Base-by-base conservation (phyloP, 2,888 invertebrate species). In the Morpho achilles region DNA sequence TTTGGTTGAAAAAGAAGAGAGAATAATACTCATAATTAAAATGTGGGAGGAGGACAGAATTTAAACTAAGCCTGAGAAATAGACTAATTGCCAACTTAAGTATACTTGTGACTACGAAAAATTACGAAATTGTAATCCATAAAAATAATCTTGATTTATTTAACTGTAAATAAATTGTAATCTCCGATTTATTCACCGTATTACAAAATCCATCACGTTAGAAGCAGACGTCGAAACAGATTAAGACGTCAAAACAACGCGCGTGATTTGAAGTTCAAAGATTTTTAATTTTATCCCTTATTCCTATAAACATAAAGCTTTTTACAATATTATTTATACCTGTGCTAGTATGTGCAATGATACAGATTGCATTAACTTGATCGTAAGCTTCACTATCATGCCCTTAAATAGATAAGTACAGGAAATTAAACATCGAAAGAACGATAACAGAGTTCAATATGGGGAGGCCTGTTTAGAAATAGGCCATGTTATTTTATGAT, bases 361-460 rank as follows among this genome's bases (percentile, higher is more conserved):
- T 60, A 52, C 39, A 43, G 55, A 60, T 60, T 60, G 56, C 60
- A 57, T 57, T 56, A 57, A 52, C 40, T 40, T 46, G 53, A 58
- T 53, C 53, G 53, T 53, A 58, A 58, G 58, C 53, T 53, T 51
- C 42, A 32, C 59, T 54, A 54, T 54, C 54, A 39, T 47, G 54
- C 42, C 54, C 54, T 54, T 50, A 46, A 53, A 59, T 60, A 77
- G 81, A 84, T 84, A 83, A 82, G 78, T 75, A 69, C 78, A 80
- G 85, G 84, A 84, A 87, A 86, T 85, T 83, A 82, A 85, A 85
- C 82, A 76, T 87, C 84, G 82, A 83, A 84, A 79, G 53, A 10
- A 42, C 48, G 58, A 64, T 61, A 58, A 64, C 47, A 53, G 46
- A 46, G 61, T 75, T 67, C 58, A 58, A 58, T 48, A 56, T 48